A percentile compares a stretch with the other conserved stretches of the same genome.
Conservation (phyloP, 2,113 vertebrate genomes). For the Hippopotamus amphibius region DNA sequence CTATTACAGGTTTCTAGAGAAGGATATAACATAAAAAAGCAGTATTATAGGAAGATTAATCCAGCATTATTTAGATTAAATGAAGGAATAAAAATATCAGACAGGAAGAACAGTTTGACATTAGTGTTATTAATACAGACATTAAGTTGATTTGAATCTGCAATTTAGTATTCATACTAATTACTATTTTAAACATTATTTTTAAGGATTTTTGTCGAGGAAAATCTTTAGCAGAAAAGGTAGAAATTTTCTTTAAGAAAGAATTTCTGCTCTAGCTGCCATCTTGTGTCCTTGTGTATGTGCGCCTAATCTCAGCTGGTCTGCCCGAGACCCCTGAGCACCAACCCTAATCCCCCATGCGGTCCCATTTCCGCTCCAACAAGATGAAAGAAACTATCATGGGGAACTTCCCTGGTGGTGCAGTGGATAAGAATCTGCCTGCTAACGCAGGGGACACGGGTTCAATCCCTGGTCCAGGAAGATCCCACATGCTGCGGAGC, state of each 20-base stretch:
- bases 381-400: not conserved
- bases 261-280: not conserved
- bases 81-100: not conserved
- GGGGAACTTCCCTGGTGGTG: not conserved
- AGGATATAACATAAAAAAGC: conserved; percentile 21
- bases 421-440: too few species aligned
- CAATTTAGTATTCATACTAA: not conserved
- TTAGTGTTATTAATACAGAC: conserved; percentile 11
- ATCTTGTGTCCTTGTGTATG: not conserved
- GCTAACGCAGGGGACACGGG: too few species aligned
- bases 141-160: not conserved
- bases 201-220: conserved; percentile 22
- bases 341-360: not conserved
- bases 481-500: too few species aligned
- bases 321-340: not conserved
- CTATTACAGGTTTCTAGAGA: not conserved
- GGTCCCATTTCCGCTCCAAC: not conserved
- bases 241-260: conserved; percentile 28
- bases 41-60: not conserved
- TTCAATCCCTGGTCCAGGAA: too few species aligned
- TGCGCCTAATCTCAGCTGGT: not conserved
- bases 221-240: conserved; percentile 36
- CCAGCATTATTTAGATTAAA: conserved; percentile 33
- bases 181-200: conserved; percentile 24
- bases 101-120: conserved; percentile 26